A percentile compares a stretch with the other conserved stretches of the same genome.
Conservation (phyloP, 2,888 invertebrate species). For the Metalampra italica region DNA sequence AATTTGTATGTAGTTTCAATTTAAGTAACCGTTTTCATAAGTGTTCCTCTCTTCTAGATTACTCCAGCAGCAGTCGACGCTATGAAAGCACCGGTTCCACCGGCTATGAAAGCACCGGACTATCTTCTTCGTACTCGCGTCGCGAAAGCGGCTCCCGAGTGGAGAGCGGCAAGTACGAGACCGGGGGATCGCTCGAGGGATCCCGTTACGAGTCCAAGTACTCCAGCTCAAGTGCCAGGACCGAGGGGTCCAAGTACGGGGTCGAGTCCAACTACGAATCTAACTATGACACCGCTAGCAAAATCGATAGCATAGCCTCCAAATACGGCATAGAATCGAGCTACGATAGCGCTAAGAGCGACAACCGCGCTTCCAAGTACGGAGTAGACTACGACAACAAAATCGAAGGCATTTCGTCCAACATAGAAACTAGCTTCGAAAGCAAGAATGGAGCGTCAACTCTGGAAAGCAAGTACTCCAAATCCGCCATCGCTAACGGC, state of each 20-base stretch:
- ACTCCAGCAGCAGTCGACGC: conserved; percentile 64
- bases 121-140: conserved; percentile 50
- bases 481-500: conserved; percentile 53
- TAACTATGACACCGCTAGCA: conserved; percentile 44
- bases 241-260: conserved; percentile 45
- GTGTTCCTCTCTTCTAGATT: conserved; percentile 33
- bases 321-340: conserved; percentile 50
- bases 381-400: conserved; percentile 41
- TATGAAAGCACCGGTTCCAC: conserved; percentile 52
- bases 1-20: no score
- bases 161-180: conserved; percentile 47
- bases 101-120: conserved; percentile 45
- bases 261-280: conserved; percentile 50
- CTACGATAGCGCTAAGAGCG: conserved; percentile 27
- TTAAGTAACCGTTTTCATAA: no score
- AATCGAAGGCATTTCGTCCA: conserved; percentile 42
- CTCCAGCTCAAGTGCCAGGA: conserved; percentile 35
- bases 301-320: conserved; percentile 47
- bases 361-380: conserved; percentile 34
- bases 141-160: conserved; percentile 61
- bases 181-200: conserved; percentile 51
- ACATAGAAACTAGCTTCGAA: conserved; percentile 46
- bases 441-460: conserved; percentile 41
- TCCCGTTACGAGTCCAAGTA: conserved; percentile 62
- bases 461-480: conserved; percentile 53